Percentiles rank a stretch among this genome's conserved stretches.
Evolutionary conservation across 1,140 invertebrate genomes (phyloP).

Genomic region (Zaprionus capensis): DNA sequence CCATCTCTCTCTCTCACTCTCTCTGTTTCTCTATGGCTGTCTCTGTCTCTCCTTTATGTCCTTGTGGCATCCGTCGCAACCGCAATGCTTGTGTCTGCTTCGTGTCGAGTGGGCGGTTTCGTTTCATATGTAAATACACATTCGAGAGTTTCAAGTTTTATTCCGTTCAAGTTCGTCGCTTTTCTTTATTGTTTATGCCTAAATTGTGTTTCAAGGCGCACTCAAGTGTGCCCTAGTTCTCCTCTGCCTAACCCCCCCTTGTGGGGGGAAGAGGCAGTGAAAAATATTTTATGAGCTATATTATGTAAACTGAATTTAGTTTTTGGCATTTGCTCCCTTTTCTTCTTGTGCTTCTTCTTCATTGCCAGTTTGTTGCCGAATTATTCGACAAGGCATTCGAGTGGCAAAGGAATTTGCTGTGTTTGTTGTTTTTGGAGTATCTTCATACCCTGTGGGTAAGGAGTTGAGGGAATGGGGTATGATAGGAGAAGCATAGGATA

Average conservation of each 20-base stretch:
- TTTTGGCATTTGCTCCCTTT: constrained; percentile 63
- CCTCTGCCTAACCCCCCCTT: background rate
- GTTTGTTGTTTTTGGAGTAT: constrained; percentile 19
- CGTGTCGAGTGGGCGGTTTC: constrained; percentile 71
- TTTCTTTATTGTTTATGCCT: constrained; percentile 78
- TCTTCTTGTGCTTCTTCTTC: constrained; percentile 36
- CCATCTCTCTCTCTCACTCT: constrained; percentile 22
- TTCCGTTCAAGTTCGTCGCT: constrained; percentile 73
- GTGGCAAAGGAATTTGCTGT: constrained; percentile 47
- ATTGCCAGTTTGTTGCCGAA: constrained; percentile 56
- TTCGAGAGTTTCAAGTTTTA: constrained; percentile 76
- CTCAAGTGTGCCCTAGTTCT: constrained; percentile 76
- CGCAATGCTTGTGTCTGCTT: constrained; percentile 46
- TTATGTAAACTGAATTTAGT: constrained; percentile 82
- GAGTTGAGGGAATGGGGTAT: background rate
- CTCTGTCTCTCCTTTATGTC: background rate
- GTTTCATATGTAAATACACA: constrained; percentile 77
- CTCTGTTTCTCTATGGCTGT: constrained; percentile 20
- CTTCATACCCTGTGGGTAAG: constrained; percentile 3
- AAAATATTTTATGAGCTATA: constrained; percentile 80
- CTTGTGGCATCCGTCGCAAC: constrained; percentile 7
- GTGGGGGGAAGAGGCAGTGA: constrained; percentile 37
- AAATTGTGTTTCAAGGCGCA: constrained; percentile 65
- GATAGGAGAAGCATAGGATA: background rate
- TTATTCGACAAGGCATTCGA: constrained; percentile 53